These are phyloP conservation scores for Saccostrea cuccullata DNA, from an alignment of 1,140 invertebrate genomes.

Conservation along the genomic window DNA sequence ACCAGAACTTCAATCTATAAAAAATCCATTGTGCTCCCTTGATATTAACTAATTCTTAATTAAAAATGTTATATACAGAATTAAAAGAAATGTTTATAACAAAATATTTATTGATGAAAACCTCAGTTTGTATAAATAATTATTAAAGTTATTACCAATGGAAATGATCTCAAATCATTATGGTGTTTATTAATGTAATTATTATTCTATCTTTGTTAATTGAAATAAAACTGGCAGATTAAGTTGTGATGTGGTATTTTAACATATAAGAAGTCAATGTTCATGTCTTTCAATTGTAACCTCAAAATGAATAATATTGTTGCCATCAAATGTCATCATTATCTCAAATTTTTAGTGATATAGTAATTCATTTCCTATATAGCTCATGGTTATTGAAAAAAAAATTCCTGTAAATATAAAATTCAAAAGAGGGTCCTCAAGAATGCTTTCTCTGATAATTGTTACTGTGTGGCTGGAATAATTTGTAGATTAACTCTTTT, in stretches of 20 bases:
- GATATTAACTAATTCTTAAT: no score
- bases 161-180: no score
- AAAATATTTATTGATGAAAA: no score
- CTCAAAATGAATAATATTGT: neutral
- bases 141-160: no score
- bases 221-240: no score
- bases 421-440: neutral
- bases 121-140: no score
- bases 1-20: no score
- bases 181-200: no score
- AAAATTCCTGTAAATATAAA: neutral
- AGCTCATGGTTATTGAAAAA: neutral
- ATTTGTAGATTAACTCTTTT: neutral
- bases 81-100: no score
- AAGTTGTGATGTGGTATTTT: neutral
- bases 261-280: neutral
- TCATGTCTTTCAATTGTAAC: neutral
- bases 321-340: neutral
- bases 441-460: neutral
- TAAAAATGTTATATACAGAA: no score
- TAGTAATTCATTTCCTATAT: neutral
- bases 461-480: slow-evolving; percentile 8
- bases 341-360: neutral
- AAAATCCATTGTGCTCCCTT: no score
- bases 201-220: no score